Percentiles rank a stretch among this genome's conserved stretches.
Evolutionary conservation across 2,888 invertebrate genomes (phyloP).

Genomic region (Glaucopsyche alexis): DNA sequence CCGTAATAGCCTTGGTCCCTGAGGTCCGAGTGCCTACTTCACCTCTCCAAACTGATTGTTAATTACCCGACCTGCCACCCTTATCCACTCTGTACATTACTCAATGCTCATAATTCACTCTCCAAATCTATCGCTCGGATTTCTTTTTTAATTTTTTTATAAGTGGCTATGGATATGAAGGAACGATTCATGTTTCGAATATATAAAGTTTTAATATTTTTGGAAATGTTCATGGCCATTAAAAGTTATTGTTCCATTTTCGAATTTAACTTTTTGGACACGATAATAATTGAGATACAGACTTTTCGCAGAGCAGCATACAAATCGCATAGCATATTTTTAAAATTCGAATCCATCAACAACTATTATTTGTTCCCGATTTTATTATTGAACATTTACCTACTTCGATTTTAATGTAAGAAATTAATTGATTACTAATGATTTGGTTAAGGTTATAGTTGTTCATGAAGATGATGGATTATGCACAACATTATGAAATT

Average conservation of each 20-base stretch:
- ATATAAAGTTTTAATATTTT: background rate
- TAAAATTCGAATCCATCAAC: background rate
- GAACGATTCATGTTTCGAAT: no score
- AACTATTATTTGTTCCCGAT: background rate
- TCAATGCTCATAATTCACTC: background rate
- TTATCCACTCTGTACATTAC: conserved; percentile 34
- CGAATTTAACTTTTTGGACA: background rate
- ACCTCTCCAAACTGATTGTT: conserved; percentile 72
- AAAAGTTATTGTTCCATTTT: conserved; percentile 52
- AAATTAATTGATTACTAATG: background rate
- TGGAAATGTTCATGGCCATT: conserved; percentile 31
- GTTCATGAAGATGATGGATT: conserved; percentile 12
- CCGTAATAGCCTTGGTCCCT: conserved; percentile 72
- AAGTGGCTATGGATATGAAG: background rate
- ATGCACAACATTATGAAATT: conserved; percentile 42
- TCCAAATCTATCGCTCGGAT: background rate
- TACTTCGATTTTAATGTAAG: no score
- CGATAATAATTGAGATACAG: background rate
- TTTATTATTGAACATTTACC: background rate
- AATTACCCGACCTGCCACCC: conserved; percentile 56
- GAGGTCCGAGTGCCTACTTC: conserved; percentile 74
- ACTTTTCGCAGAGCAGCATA: conserved; percentile 58
- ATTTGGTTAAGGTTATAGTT: background rate
- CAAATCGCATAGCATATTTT: conserved; percentile 56
- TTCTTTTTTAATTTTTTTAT: background rate